phyloP scores from a whole-genome alignment of 2,113 vertebrate genomes.

The Leptobrachium leishanense region DNA sequence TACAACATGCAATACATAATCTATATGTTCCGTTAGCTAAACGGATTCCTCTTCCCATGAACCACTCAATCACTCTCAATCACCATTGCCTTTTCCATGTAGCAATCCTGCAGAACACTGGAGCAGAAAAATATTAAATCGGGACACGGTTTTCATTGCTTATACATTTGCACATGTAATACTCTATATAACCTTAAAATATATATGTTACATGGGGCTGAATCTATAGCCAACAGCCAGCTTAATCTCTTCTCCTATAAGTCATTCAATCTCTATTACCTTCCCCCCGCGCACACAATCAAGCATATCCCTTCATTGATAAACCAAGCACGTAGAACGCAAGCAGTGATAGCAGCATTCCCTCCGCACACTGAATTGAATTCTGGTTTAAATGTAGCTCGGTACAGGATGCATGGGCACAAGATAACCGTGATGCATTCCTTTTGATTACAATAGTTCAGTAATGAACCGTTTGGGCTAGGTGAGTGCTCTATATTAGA shows the following conservation, averaged over 20 bases:
- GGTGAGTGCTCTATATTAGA: too few relatives aligned
- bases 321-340: conserved; percentile 39
- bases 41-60: too few relatives aligned
- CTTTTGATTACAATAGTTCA: background rate
- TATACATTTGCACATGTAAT: background rate
- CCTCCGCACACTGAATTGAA: conserved; percentile 16
- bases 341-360: conserved; percentile 43
- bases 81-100: too few relatives aligned
- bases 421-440: background rate
- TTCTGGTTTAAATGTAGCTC: conserved; percentile 17
- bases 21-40: too few relatives aligned
- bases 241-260: conserved; percentile 2
- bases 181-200: background rate
- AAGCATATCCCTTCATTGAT: conserved; percentile 41
- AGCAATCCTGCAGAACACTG: too few relatives aligned
- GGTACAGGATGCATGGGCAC: background rate
- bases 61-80: too few relatives aligned
- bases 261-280: conserved; percentile 35
- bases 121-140: too few relatives aligned
- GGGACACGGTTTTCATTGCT: too few relatives aligned
- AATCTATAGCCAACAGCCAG: conserved; percentile 13
- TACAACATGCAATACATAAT: too few relatives aligned
- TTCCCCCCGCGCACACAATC: conserved; percentile 34
- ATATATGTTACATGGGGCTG: conserved; percentile 3
- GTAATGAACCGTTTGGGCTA: too few relatives aligned